phyloP scores from a whole-genome alignment of 2,888 invertebrate species.

The Folsomia manolachei region DNA sequence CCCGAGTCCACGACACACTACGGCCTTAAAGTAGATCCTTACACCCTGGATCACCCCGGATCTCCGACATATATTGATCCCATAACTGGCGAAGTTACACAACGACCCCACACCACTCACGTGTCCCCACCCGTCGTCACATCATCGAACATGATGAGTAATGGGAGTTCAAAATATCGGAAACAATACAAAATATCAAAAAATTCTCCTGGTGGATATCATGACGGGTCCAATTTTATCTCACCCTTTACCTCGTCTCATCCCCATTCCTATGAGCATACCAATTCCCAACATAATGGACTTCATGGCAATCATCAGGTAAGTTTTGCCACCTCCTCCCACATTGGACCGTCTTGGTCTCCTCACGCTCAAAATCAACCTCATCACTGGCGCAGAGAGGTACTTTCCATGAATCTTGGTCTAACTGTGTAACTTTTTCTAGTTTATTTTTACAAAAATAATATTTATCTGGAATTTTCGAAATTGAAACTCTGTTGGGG shows the following conservation, averaged over 20 bases:
- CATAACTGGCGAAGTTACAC: conserved; percentile 40
- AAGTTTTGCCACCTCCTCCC: conserved; percentile 20
- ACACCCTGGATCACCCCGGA: conserved; percentile 42
- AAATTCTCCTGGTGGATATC: neutral
- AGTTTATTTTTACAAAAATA: neutral
- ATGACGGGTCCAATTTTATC: neutral
- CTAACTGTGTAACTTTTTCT: neutral
- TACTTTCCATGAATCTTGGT: conserved; percentile 1
- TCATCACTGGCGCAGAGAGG: conserved; percentile 21
- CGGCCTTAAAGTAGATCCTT: conserved; percentile 50
- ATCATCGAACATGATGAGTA: conserved; percentile 45
- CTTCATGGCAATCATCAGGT: conserved; percentile 13
- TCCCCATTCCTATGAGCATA: conserved; percentile 1
- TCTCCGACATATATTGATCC: conserved; percentile 47
- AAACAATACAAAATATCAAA: conserved; percentile 21
- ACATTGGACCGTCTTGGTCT: conserved; percentile 21
- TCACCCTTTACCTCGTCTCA: neutral
- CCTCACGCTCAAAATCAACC: conserved; percentile 7
- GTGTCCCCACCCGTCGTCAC: conserved; percentile 48
- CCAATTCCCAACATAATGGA: conserved; percentile 6
- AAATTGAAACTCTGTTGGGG: neutral
- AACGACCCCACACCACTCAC: conserved; percentile 48
- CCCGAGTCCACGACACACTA: conserved; percentile 50
- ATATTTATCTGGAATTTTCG: neutral
- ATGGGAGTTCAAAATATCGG: conserved; percentile 1